Evolutionary conservation across 2,888 invertebrate genomes (phyloP).

Genomic region (Thumatha senex): DNA sequence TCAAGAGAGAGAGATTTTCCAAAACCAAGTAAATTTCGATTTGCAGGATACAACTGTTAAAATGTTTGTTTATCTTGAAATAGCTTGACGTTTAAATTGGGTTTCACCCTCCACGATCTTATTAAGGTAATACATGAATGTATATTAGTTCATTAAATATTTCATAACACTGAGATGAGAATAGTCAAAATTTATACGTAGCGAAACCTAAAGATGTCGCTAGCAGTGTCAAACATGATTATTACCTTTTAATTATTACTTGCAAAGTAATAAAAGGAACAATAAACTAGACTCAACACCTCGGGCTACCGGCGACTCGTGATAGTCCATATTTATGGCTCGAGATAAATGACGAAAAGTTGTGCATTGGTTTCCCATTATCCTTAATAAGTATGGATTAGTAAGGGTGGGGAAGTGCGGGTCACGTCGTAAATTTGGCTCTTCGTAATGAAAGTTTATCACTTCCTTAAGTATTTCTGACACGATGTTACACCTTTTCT

Average conservation of each 20-base stretch:
- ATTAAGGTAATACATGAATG: too few species aligned
- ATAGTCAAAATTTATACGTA: not conserved
- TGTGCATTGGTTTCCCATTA: conserved; percentile 79
- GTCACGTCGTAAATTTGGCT: conserved; percentile 72
- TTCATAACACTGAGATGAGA: too few species aligned
- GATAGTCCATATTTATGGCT: conserved; percentile 69
- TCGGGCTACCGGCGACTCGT: conserved; percentile 55
- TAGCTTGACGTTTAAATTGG: too few species aligned
- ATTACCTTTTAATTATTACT: conserved; percentile 57
- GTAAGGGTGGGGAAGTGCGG: conserved; percentile 62
- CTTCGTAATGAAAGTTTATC: conserved; percentile 73
- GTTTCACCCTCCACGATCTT: too few species aligned
- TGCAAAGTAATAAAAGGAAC: conserved; percentile 57
- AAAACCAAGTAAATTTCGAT: too few species aligned
- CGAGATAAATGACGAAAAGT: conserved; percentile 75
- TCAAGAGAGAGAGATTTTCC: too few species aligned
- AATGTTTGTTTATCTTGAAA: too few species aligned
- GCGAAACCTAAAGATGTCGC: conserved; percentile 2
- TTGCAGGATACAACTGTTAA: too few species aligned
- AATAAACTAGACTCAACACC: conserved; percentile 70
- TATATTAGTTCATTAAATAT: too few species aligned
- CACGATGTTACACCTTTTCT: conserved; percentile 16
- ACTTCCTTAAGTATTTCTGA: conserved; percentile 42
- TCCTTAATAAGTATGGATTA: conserved; percentile 82
- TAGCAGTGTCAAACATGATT: conserved; percentile 19